A percentile compares a stretch with the other conserved stretches of the same genome.
Evolutionary conservation across 2,888 invertebrate genomes (phyloP).

Genomic region (Notodonta ziczac): DNA sequence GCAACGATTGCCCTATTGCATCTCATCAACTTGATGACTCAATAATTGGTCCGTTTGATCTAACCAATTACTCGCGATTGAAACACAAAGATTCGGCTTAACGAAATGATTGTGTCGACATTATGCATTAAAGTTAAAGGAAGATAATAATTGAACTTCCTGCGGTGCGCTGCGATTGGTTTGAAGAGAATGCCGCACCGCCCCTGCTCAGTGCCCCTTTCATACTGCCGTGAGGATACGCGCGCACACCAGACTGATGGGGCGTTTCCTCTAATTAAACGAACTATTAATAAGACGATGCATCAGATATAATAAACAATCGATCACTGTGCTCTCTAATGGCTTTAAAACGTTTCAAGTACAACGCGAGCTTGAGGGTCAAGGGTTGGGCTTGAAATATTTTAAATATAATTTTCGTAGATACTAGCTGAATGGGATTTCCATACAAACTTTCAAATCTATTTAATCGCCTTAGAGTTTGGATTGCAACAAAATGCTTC

Average conservation of each 20-base stretch:
- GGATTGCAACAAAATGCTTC: too few species aligned
- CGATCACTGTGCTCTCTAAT: slow-evolving; percentile 64
- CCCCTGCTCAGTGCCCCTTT: slow-evolving; percentile 64
- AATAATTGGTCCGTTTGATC: slow-evolving; percentile 70
- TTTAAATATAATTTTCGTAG: background rate
- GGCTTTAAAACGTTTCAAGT: slow-evolving; percentile 46
- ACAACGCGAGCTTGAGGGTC: slow-evolving; percentile 37
- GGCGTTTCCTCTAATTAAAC: slow-evolving; percentile 82
- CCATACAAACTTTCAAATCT: too few species aligned
- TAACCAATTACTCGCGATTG: slow-evolving; percentile 71
- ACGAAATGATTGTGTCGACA: slow-evolving; percentile 83
- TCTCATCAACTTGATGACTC: slow-evolving; percentile 38
- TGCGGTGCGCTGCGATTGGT: slow-evolving; percentile 72
- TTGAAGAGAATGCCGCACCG: slow-evolving; percentile 59
- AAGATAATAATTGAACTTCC: slow-evolving; percentile 84
- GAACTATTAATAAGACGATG: slow-evolving; percentile 77
- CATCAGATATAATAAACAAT: slow-evolving; percentile 62
- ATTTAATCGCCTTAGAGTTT: too few species aligned
- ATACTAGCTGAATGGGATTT: too few species aligned
- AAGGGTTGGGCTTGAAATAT: slow-evolving; percentile 23
- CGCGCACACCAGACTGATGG: slow-evolving; percentile 65
- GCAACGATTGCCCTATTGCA: slow-evolving; percentile 33
- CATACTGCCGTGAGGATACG: slow-evolving; percentile 59
- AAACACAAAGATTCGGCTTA: slow-evolving; percentile 75
- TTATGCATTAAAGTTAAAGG: slow-evolving; percentile 79